Evolutionary conservation across 2,888 invertebrate species (phyloP).

Genomic region (Tenthredo scrophulariae): DNA sequence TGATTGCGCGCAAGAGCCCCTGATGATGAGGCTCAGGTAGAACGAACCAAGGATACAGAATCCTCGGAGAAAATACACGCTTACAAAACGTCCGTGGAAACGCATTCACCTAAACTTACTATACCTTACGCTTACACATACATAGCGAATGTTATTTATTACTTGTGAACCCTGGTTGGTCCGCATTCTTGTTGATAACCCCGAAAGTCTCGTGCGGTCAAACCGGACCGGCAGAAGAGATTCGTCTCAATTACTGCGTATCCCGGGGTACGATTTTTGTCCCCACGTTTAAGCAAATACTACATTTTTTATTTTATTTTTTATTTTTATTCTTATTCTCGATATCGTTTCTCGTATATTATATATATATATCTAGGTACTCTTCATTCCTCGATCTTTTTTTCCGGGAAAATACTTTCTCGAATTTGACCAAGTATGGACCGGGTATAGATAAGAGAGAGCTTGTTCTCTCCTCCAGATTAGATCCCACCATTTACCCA

Average conservation of each 20-base stretch:
- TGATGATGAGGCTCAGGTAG: background rate
- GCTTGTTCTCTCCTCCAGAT: background rate
- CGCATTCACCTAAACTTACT: background rate
- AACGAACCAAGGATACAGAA: background rate
- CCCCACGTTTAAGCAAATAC: background rate
- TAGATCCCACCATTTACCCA: background rate
- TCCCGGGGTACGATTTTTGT: constrained; percentile 17
- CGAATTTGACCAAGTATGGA: background rate
- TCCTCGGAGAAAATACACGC: background rate
- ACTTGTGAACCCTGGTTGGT: constrained; percentile 52
- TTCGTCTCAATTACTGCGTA: constrained; percentile 62
- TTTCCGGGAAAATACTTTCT: background rate
- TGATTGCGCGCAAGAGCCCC: background rate
- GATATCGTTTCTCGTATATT: background rate
- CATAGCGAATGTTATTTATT: constrained; percentile 65
- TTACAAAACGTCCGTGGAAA: background rate
- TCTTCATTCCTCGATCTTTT: background rate
- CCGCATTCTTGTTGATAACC: constrained; percentile 68
- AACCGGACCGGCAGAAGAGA: constrained; percentile 61
- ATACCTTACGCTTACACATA: constrained; percentile 58
- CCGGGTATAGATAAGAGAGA: background rate
- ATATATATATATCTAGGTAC: background rate
- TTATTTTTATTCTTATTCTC: too few species aligned
- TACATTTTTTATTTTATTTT: background rate
- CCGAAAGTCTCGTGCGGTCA: constrained; percentile 58